Evolutionary conservation across 1,140 invertebrate species (phyloP).

Genomic region (Papilio dardanus): DNA sequence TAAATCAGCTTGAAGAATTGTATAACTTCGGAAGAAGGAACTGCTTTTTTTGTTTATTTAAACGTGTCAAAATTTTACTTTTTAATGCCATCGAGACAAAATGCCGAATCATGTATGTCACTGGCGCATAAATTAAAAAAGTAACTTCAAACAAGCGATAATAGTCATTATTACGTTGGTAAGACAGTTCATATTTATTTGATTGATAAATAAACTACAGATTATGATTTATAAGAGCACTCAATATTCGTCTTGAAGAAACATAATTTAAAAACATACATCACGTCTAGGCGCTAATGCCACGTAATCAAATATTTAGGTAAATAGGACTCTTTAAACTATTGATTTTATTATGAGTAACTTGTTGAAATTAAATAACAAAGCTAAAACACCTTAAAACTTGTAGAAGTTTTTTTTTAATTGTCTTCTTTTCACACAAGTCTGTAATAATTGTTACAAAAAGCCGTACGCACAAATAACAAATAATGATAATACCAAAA

Average conservation of each 20-base stretch:
- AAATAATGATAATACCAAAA: too few species aligned
- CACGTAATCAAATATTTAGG: constrained; percentile 19
- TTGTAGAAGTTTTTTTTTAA: too few species aligned
- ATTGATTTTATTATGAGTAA: neutral
- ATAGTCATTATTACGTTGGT: neutral
- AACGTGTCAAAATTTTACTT: constrained; percentile 28
- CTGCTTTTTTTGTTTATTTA: constrained; percentile 37
- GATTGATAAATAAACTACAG: neutral
- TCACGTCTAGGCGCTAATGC: neutral
- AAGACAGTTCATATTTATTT: neutral
- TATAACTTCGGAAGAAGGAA: constrained; percentile 43
- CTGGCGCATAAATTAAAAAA: constrained; percentile 24
- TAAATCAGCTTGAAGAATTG: constrained; percentile 40
- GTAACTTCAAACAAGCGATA: neutral
- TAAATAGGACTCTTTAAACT: neutral
- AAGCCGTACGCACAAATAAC: too few species aligned
- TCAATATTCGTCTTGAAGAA: neutral
- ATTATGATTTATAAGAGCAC: neutral
- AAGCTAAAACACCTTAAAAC: too few species aligned
- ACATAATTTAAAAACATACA: neutral
- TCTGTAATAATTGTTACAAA: too few species aligned
- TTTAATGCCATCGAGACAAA: constrained; percentile 23
- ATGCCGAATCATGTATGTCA: constrained; percentile 29
- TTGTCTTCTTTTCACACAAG: too few species aligned
- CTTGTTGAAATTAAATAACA: neutral